Percentiles rank a stretch among this genome's conserved stretches.
These are phyloP conservation scores for Epsilonema sp. DNA, from an alignment of 2,888 invertebrate genomes.

Conservation along the genomic window DNA sequence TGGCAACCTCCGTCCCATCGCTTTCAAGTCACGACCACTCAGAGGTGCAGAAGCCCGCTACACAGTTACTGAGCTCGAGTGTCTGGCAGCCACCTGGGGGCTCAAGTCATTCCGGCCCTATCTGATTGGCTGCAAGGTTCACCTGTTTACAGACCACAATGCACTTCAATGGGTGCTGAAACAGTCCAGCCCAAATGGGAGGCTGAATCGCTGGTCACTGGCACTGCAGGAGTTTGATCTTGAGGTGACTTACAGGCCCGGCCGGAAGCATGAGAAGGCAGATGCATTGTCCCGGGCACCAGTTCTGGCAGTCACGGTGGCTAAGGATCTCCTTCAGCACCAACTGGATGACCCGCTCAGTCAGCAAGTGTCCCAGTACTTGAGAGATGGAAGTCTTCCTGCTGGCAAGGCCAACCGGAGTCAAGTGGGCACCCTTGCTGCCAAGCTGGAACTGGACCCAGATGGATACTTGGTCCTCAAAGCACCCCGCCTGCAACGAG, in stretches of 20 bases:
- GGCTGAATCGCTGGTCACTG: background rate
- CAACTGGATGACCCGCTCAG: background rate
- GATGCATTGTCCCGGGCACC: background rate
- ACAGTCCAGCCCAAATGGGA: too few relatives aligned
- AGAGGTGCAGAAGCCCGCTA: too few relatives aligned
- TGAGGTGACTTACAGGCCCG: background rate
- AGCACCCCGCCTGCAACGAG: background rate
- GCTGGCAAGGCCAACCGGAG: background rate
- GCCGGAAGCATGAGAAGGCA: background rate
- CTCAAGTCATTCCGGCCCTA: too few relatives aligned
- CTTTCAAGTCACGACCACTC: too few relatives aligned
- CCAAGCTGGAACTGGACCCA: background rate
- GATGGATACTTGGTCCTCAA: background rate
- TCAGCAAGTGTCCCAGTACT: background rate
- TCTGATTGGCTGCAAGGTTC: too few relatives aligned
- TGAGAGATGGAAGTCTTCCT: background rate
- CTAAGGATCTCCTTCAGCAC: background rate
- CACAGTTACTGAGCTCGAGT: too few relatives aligned
- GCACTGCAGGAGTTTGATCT: background rate
- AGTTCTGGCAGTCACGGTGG: background rate
- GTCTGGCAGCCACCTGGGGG: too few relatives aligned
- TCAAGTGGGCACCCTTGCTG: background rate
- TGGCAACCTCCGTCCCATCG: too few relatives aligned
- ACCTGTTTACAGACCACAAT: too few relatives aligned
- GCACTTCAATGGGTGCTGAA: too few relatives aligned